Percentiles rank a stretch among this genome's conserved stretches.
These are phyloP conservation scores for Coenobita brevimanus DNA, from an alignment of 1,140 invertebrate genomes.

Conservation along the genomic window DNA sequence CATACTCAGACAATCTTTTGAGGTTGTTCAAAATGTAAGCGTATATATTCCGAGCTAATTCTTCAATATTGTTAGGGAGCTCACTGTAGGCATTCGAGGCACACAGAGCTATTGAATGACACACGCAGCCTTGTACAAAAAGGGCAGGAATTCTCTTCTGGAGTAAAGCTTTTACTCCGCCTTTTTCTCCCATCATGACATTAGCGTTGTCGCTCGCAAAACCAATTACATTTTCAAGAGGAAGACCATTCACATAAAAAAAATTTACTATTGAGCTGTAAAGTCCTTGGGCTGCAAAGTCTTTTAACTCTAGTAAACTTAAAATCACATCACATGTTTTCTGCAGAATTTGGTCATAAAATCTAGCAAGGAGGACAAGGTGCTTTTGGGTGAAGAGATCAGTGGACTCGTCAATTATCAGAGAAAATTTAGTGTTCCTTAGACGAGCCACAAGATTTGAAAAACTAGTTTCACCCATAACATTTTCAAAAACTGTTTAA, in stretches of 20 bases:
- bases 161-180: constrained; percentile 40
- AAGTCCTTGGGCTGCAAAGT: constrained; percentile 49
- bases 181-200: constrained; percentile 51
- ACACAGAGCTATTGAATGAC: too few relatives aligned
- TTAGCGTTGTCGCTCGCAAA: too few relatives aligned
- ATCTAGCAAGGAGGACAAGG: neutral
- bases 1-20: too few relatives aligned
- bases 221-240: constrained; percentile 62
- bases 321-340: constrained; percentile 27
- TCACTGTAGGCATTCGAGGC: too few relatives aligned
- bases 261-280: constrained; percentile 35
- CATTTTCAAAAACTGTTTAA: neutral
- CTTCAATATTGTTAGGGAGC: too few relatives aligned
- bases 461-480: constrained; percentile 15
- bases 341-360: too few relatives aligned
- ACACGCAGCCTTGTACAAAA: constrained; percentile 52
- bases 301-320: constrained; percentile 50
- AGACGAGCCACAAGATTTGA: constrained; percentile 4
- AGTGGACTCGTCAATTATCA: neutral
- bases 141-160: constrained; percentile 28
- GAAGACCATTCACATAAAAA: constrained; percentile 43
- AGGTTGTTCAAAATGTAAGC: too few relatives aligned
- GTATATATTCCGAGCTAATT: too few relatives aligned
- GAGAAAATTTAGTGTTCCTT: neutral
- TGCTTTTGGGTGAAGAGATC: neutral